A percentile compares a stretch with the other conserved stretches of the same genome.
Evolutionary conservation across 1,140 invertebrate species (phyloP).

Genomic region (Saccostrea glomerata): DNA sequence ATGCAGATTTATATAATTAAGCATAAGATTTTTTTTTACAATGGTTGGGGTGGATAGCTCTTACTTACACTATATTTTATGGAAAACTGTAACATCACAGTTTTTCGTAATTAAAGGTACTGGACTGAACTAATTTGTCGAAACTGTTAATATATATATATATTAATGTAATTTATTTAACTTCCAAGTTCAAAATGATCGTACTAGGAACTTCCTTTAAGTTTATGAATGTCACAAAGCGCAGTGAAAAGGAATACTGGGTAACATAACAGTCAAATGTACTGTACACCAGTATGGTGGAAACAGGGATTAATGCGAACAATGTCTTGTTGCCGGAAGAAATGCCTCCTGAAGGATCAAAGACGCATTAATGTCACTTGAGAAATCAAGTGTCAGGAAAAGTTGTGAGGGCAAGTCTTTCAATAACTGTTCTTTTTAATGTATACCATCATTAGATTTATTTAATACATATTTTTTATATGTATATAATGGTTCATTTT

Average conservation of each 20-base stretch:
- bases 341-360: background rate
- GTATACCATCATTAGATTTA: background rate
- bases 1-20: no score
- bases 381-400: background rate
- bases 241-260: background rate
- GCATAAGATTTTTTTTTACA: no score
- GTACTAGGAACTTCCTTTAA: background rate
- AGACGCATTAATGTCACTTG: background rate
- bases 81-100: no score
- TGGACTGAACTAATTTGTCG: no score
- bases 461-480: no score
- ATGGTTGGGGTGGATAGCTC: no score
- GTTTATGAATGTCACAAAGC: background rate
- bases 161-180: background rate
- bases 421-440: background rate
- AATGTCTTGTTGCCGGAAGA: background rate
- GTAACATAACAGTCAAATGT: background rate
- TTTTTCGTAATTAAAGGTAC: no score
- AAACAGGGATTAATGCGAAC: background rate
- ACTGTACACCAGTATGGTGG: background rate
- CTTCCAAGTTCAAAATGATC: background rate
- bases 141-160: no score
- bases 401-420: background rate
- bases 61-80: no score
- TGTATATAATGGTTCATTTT: no score